A percentile compares a stretch with the other conserved stretches of the same genome.
Evolutionary conservation across 2,113 vertebrate genomes (phyloP).

Genomic region (Pipa parva): DNA sequence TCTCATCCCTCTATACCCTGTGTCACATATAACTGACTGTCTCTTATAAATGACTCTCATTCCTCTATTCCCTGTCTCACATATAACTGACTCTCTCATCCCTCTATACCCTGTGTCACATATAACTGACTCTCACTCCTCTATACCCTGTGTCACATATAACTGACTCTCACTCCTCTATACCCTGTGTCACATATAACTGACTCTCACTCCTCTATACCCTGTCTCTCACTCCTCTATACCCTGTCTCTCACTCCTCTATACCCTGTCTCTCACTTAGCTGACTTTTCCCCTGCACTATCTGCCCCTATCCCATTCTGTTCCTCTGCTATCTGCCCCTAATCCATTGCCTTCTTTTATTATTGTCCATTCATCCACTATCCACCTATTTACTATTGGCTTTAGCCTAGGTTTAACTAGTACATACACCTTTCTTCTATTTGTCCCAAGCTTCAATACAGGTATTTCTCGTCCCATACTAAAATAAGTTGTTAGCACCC

Average conservation of each 20-base stretch:
- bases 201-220: not conserved
- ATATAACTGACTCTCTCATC: not conserved
- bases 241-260: not conserved
- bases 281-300: accelerated
- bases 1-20: not conserved
- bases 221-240: not conserved
- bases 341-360: not conserved
- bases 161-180: not conserved
- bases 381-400: not conserved
- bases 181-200: not conserved
- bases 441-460: too few relatives aligned
- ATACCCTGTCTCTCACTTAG: not conserved
- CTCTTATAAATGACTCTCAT: not conserved
- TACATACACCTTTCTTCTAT: too few relatives aligned
- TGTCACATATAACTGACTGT: not conserved
- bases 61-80: not conserved
- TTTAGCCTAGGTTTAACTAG: not conserved
- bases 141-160: not conserved
- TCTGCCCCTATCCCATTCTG: not conserved
- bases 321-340: not conserved
- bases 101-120: not conserved
- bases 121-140: not conserved
- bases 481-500: too few relatives aligned
- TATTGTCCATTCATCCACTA: not conserved
- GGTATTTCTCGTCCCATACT: too few relatives aligned